phyloP scores from a whole-genome alignment of 2,888 invertebrate species.

The Scrobipalpa costella region DNA sequence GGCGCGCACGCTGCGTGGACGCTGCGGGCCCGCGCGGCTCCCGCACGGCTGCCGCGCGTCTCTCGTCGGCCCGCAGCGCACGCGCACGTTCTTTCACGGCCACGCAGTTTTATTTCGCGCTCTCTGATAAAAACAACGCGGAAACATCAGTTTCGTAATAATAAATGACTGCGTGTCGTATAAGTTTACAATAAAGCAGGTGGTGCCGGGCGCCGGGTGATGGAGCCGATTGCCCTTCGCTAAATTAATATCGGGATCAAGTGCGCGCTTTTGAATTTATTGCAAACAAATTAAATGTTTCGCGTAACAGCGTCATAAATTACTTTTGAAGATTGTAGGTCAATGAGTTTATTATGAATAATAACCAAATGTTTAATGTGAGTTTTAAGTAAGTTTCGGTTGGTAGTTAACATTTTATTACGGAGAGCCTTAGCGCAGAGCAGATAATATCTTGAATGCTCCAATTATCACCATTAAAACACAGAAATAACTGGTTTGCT shows the following conservation, averaged over 20 bases:
- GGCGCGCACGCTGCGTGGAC: neutral
- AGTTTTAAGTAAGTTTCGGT: neutral
- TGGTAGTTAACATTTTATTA: neutral
- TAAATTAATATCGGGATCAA: constrained; percentile 6
- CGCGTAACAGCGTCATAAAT: constrained; percentile 6
- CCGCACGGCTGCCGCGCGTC: constrained; percentile 9
- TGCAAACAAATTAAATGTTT: constrained; percentile 1
- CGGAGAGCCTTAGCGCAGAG: no score
- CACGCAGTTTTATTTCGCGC: neutral
- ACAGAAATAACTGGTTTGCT: no score
- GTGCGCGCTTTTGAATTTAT: constrained; percentile 7
- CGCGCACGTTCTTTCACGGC: neutral
- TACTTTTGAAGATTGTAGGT: neutral
- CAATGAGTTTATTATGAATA: neutral
- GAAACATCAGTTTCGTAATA: neutral
- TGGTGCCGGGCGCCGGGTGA: neutral
- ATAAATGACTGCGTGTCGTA: neutral
- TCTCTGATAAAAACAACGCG: constrained; percentile 7
- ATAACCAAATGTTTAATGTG: neutral
- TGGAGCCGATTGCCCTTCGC: neutral
- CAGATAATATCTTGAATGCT: no score
- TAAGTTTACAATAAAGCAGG: neutral
- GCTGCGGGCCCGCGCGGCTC: no score
- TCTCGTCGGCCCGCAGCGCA: neutral
- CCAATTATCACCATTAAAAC: no score